Evolutionary conservation across 2,888 invertebrate species (phyloP).

Genomic region (Boloria euphrosyne): DNA sequence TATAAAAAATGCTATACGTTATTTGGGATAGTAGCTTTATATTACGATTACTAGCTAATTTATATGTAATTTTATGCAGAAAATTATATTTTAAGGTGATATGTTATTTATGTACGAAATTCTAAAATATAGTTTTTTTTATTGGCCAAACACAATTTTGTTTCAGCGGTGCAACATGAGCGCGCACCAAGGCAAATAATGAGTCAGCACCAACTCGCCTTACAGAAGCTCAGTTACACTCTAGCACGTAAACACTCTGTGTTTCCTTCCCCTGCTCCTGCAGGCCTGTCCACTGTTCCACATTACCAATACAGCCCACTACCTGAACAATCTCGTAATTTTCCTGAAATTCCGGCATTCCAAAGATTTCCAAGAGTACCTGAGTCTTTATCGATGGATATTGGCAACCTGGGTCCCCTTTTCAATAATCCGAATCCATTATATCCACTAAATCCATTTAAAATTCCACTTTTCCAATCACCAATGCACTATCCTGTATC

Average conservation of each 20-base stretch:
- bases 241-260: slow-evolving; percentile 59
- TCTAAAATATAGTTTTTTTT: too few relatives aligned
- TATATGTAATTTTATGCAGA: background rate
- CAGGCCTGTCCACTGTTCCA: slow-evolving; percentile 57
- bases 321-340: slow-evolving; percentile 51
- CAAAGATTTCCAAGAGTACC: slow-evolving; percentile 61
- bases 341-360: slow-evolving; percentile 58
- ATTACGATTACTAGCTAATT: background rate
- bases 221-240: slow-evolving; percentile 74
- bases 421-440: slow-evolving; percentile 53
- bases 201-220: slow-evolving; percentile 69
- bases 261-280: slow-evolving; percentile 52
- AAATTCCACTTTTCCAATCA: slow-evolving; percentile 66
- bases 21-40: too few relatives aligned
- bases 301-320: slow-evolving; percentile 59
- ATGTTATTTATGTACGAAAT: background rate
- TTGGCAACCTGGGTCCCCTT: slow-evolving; percentile 54
- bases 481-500: slow-evolving; percentile 66
- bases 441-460: slow-evolving; percentile 61
- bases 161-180: slow-evolving; percentile 94
- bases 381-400: slow-evolving; percentile 51
- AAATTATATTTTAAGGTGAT: background rate
- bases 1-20: too few relatives aligned
- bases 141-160: background rate
- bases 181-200: slow-evolving; percentile 87